Percentiles rank a stretch among this genome's conserved stretches.
phyloP scores from a whole-genome alignment of 1,140 invertebrate genomes.

The Nebria ingens region DNA sequence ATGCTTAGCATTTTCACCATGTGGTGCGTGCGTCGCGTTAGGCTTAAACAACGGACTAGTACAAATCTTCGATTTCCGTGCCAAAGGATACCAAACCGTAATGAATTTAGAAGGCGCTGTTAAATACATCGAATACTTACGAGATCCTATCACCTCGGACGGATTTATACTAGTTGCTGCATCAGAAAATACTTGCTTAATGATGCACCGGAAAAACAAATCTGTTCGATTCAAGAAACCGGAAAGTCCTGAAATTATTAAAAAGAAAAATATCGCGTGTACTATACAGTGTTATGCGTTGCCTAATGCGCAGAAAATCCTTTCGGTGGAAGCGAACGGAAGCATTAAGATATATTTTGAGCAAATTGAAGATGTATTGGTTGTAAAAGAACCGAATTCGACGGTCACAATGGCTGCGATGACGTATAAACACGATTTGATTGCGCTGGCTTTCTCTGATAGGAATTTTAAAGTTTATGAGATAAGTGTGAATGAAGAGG shows the following conservation, averaged over 20 bases:
- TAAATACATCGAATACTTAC: constrained; percentile 15
- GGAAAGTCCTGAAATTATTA: background rate
- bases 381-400: background rate
- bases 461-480: constrained; percentile 7
- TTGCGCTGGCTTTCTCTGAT: constrained; percentile 14
- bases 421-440: background rate
- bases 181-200: constrained; percentile 10
- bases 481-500: background rate
- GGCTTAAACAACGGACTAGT: constrained; percentile 17
- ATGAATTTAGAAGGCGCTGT: constrained; percentile 11
- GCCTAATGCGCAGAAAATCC: background rate
- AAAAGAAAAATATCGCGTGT: background rate
- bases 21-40: constrained; percentile 17
- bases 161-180: constrained; percentile 9
- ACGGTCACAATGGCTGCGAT: constrained; percentile 10
- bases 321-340: constrained; percentile 13
- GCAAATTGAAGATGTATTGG: constrained; percentile 7
- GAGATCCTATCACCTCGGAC: background rate
- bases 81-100: constrained; percentile 12
- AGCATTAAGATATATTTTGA: constrained; percentile 11
- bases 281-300: constrained; percentile 14
- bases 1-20: constrained; percentile 16
- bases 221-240: constrained; percentile 8
- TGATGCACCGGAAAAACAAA: background rate
- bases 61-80: constrained; percentile 15